Percentiles rank a stretch among this genome's conserved stretches.
phyloP scores from a whole-genome alignment of 2,113 vertebrate genomes.

The Merops nubicus region DNA sequence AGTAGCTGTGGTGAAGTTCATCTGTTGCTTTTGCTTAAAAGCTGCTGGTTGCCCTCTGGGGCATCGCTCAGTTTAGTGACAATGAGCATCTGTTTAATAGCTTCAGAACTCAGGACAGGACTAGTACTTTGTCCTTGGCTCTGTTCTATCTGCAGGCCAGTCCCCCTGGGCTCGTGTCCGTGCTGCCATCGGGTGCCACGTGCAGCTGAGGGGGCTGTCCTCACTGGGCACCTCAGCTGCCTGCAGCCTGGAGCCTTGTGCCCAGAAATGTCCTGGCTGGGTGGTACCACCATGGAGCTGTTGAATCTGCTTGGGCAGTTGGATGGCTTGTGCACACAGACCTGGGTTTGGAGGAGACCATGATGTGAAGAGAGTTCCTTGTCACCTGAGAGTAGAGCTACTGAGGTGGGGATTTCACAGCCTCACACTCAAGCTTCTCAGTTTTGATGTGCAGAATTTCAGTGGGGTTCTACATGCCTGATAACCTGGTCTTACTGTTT shows the following conservation, averaged over 20 bases:
- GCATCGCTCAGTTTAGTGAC: not conserved
- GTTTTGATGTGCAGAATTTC: not conserved
- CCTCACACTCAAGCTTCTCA: not conserved
- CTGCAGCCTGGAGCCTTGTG: not conserved
- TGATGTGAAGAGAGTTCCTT: not conserved
- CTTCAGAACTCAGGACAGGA: not conserved
- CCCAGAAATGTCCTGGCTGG: not conserved
- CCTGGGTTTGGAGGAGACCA: not conserved
- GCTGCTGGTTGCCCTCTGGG: not conserved
- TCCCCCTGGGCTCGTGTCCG: not conserved
- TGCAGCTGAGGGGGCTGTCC: not conserved
- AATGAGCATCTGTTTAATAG: not conserved
- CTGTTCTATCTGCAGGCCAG: not conserved
- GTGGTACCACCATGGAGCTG: not conserved
- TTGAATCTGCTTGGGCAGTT: not conserved
- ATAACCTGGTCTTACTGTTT: not conserved
- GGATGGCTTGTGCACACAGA: not conserved
- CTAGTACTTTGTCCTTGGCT: not conserved
- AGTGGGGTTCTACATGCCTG: no score
- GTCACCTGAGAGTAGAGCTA: not conserved
- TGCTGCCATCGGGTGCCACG: accelerated
- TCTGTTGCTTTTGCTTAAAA: not conserved
- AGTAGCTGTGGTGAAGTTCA: not conserved
- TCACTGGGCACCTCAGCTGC: not conserved
- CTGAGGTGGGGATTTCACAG: not conserved